Base-by-base conservation (phyloP, 2,888 invertebrate species). In the Xylota sylvarum region DNA sequence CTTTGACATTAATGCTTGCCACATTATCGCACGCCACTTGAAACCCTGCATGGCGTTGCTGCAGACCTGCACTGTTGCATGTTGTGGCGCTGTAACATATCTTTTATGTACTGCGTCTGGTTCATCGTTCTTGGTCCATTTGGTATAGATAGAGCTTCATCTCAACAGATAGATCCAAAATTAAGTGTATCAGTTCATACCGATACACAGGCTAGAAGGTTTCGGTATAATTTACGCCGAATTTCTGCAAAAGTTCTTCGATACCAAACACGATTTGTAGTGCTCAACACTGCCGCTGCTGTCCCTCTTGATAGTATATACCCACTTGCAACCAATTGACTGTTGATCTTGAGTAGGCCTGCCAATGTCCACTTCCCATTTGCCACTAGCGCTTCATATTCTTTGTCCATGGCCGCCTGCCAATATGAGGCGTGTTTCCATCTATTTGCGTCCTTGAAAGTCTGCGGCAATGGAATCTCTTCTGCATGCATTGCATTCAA, bases 281-380 rank as follows among this genome's bases (percentile, higher is more conserved):
- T 23, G 65, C 30, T 65, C 46, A 32, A 65, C 48, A 32, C 10
- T 65, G 9, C 65, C 65, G 14, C 23, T 12, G 40, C 43, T 60
- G 27, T 37, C 40, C 14, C 55, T 30, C 12, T 60, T 73, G 9
- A 35, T 48, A 7, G 64, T 73, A 32, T 64, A 89, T 0, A 88
- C 88, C 88, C 88, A 89, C 27, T 85, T 88, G 40, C 76, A 88
- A 1, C 79, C 83, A 56, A 88, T 79, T 0, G 81, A 32, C 37
- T 48, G 48, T 48, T 88, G 79, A 50, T 50, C 74, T 17, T 52
- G 17, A 67, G 80, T 50, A 80, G 37, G 12, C 69, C 70, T 67
- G 43, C 35, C 62, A 76, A 17, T 32, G 55, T 67, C 76, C 74
- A 81, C 17, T 62, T 82, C 3, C 46, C 62, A 46, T 76, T 82